These are phyloP conservation scores for Danaus plexippus DNA, from an alignment of 1,140 invertebrate genomes.

Conservation along the genomic window DNA sequence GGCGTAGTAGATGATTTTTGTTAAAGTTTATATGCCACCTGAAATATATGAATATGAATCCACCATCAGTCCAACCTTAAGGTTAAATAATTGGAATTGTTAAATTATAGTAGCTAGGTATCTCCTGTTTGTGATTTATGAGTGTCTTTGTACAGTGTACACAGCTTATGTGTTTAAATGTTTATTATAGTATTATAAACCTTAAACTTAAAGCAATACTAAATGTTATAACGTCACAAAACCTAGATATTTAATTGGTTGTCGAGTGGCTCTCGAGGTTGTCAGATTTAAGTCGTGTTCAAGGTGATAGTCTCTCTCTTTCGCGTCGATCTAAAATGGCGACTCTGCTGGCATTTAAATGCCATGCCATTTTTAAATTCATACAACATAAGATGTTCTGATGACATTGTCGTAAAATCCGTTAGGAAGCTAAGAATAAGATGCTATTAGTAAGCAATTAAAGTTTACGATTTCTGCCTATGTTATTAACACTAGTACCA, in stretches of 20 bases:
- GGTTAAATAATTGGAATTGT: too few relatives aligned
- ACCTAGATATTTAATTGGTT: constrained; percentile 46
- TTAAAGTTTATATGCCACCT: too few relatives aligned
- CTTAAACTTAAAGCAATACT: too few relatives aligned
- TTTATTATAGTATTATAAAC: too few relatives aligned
- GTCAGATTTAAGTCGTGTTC: constrained; percentile 69
- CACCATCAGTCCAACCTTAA: too few relatives aligned
- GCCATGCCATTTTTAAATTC: constrained; percentile 68
- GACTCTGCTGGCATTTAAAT: constrained; percentile 67
- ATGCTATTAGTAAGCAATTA: constrained; percentile 42
- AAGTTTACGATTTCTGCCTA: constrained; percentile 46
- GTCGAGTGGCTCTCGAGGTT: constrained; percentile 63
- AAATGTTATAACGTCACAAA: constrained; percentile 22
- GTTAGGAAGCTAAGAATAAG: constrained; percentile 51
- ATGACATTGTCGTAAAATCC: constrained; percentile 62
- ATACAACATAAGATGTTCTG: constrained; percentile 58
- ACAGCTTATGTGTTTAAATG: too few relatives aligned
- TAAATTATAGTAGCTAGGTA: too few relatives aligned
- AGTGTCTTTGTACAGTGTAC: too few relatives aligned
- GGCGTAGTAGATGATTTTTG: too few relatives aligned
- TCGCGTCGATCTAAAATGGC: constrained; percentile 61
- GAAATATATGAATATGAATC: constrained; percentile 6
- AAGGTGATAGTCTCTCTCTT: constrained; percentile 64
- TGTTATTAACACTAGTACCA: constrained; percentile 33
- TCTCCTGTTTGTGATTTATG: too few relatives aligned